Base-by-base conservation (phyloP, 1,140 invertebrate species). In the Ooceraea biroi region DNA sequence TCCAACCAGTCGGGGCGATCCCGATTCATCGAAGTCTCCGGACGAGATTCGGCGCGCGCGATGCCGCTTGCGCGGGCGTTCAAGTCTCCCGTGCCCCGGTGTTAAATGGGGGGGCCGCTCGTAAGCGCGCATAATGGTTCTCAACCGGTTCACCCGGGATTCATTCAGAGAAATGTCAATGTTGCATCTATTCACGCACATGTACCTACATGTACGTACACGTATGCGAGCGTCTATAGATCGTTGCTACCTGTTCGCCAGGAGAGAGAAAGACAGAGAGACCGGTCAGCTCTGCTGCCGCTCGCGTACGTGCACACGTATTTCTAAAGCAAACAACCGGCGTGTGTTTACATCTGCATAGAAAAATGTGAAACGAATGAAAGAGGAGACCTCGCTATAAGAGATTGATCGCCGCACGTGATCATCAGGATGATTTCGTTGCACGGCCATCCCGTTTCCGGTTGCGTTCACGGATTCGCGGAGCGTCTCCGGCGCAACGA, bases 81-180 rank as follows among this genome's bases (percentile, higher is more conserved):
- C 82, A 92, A 92, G 88, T 93, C 91, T 90, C 91, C 88, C 25
- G 41, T 17, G 44, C 82, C 85, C 83, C 84, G 72, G 85, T 74
- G 7, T 83, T 89, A 88, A 88, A 88, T 71, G 74, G 36, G 58
- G 44, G 65, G 7, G 36, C n/a, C 85, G 83, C 84, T 84, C 61
- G 86, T 89, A 68, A 60, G 36, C 72, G 52, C 25, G 44, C 85
- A 85, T 88, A 90, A 91, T 90, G 90, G 89, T 91, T 91, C 89
- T 90, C 90, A 91, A 91, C 90, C 89, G 87, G 90, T 91, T 90
- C 83, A 61, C 82, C 14, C 46, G 78, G 86, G 89, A 88, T 91
- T 91, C 90, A 91, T 91, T 91, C 88, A 90, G 82, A 80, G 84
- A 85, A 76, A 86, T 82, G 63, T 86, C 82, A 84, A 83, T 74